Evolutionary conservation across 1,140 invertebrate genomes (phyloP), one percentile per base, ranked within the genome.

Genomic region (Ostrea edulis): DNA sequence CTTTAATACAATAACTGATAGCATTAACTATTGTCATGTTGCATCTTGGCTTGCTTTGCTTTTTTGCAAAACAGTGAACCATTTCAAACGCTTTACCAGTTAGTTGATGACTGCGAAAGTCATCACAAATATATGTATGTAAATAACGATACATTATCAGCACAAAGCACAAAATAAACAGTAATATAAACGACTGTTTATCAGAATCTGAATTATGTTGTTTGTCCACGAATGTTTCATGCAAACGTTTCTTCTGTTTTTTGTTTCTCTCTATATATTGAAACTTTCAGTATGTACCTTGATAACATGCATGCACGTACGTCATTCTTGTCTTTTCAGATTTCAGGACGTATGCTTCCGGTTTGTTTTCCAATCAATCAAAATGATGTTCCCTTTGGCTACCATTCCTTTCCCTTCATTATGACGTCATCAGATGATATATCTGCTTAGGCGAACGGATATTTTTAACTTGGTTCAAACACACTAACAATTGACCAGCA

Each of bases 341-440:
- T 77, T 77, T 77, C 68, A 22, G 68, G 68, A 77, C 68, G 68
- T 77, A 77, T 77, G 68, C 68, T 77, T 77, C 68, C 68, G 68
- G 68, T 77, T 77, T 77, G 68, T 77, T 77, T 77, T 77, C 68
- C 68, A 77, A 77, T 29, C 68, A 77, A 25, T 77, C 68, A 77
- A 77, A 77, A 77, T 77, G 68, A 77, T 25, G 68, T 77, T 14
- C 35, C 68, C 68, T 77, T 35, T 77, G 68, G 68, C 25, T 25
- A 77, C 68, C 68, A 77, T 29, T 77, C 68, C 68, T 35, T 35
- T 77, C 68, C 68, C 68, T 77, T 77, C 25, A 77, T 77, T 25
- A 77, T 77, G 68, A 77, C 68, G 68, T 77, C 68, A 77, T 77
- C 68, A 77, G 68, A 77, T 77, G 68, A 22, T 29, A 77, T 77